Conservation (phyloP, 2,888 invertebrate species). For the Punctoribates punctum region DNA sequence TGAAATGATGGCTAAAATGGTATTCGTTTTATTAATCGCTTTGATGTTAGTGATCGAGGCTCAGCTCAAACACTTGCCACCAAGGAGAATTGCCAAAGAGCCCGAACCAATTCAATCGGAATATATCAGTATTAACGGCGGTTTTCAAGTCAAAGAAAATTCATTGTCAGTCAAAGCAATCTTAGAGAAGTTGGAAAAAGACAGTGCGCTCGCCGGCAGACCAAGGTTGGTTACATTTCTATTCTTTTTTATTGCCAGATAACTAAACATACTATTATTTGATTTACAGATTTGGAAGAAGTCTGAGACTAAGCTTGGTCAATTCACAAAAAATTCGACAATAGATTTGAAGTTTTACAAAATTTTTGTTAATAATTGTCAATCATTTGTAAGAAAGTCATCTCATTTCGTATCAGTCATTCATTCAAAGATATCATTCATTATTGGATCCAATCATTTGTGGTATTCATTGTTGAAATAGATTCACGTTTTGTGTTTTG, state of each 20-base stretch:
- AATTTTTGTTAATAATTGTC: no score
- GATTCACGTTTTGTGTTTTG: no score
- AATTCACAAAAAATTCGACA: no score
- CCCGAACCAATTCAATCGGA: neutral
- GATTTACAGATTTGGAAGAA: slow-evolving; percentile 1
- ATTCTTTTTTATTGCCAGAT: neutral
- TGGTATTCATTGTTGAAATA: no score
- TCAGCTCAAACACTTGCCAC: neutral
- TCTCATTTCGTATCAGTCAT: no score
- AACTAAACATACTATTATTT: neutral
- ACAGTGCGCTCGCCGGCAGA: slow-evolving; percentile 2
- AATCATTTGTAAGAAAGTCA: no score
- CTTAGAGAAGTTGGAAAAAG: slow-evolving; percentile 2
- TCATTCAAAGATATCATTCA: no score
- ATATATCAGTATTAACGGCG: no score
- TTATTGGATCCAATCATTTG: no score
- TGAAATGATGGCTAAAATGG: neutral
- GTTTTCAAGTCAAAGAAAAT: neutral
- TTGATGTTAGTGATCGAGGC: neutral
- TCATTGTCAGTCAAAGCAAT: neutral
- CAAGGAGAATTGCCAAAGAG: neutral
- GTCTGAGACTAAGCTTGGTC: neutral
- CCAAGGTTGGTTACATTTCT: neutral
- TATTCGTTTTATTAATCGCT: neutral
- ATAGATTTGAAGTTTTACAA: no score